Evolutionary conservation across 1,140 invertebrate species (phyloP).

Genomic region (Helicoverpa armigera): DNA sequence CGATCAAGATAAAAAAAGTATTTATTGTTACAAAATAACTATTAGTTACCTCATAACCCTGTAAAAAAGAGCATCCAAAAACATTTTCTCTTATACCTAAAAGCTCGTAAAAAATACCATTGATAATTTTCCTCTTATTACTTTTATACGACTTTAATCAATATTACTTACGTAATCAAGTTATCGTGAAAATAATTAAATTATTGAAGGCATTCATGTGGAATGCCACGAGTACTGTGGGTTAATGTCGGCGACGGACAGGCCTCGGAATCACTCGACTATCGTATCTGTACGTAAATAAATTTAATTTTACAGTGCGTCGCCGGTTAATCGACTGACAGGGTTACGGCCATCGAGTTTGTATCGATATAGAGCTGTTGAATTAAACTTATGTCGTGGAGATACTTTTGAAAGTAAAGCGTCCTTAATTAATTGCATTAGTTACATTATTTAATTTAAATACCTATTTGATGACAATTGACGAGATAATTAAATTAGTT

Average conservation of each 20-base stretch:
- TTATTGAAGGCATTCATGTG: constrained; percentile 58
- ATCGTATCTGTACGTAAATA: constrained; percentile 74
- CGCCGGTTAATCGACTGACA: constrained; percentile 66
- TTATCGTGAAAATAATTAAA: constrained; percentile 68
- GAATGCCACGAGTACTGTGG: constrained; percentile 52
- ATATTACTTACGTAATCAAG: constrained; percentile 49
- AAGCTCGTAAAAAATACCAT: constrained; percentile 20
- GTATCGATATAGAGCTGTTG: constrained; percentile 52
- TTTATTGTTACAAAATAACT: constrained; percentile 1
- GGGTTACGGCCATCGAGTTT: constrained; percentile 50
- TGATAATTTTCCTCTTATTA: constrained; percentile 36
- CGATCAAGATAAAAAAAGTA: not conserved
- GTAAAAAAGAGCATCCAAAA: not conserved
- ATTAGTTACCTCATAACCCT: constrained; percentile 14
- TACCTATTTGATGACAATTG: no score
- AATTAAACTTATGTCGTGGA: not conserved
- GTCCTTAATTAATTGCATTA: no score
- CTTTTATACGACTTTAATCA: constrained; percentile 64
- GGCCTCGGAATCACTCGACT: constrained; percentile 62
- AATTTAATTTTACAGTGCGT: constrained; percentile 77
- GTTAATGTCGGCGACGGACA: constrained; percentile 14
- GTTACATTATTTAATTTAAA: no score
- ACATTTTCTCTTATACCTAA: constrained; percentile 5
- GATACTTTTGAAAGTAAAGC: no score
- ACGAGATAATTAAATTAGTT: no score